A percentile compares a stretch with the other conserved stretches of the same genome.
phyloP scores from a whole-genome alignment of 2,113 vertebrate genomes.

The Nothoprocta perdicaria region DNA sequence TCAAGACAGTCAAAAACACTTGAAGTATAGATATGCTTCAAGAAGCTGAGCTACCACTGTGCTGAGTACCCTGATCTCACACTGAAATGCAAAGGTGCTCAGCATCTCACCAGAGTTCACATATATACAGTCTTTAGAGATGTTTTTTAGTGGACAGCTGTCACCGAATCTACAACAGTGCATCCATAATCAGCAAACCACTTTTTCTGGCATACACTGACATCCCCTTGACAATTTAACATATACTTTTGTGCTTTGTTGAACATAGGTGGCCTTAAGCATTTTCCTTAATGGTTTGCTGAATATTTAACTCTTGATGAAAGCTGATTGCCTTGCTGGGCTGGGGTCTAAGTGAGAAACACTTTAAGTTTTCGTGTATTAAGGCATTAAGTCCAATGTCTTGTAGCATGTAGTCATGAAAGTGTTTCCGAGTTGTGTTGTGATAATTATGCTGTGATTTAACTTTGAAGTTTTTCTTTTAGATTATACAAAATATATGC shows the following conservation, averaged over 20 bases:
- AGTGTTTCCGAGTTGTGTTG: neutral
- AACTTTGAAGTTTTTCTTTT: neutral
- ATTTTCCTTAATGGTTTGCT: neutral
- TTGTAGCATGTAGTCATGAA: neutral
- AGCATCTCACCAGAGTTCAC: neutral
- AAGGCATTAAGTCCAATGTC: neutral
- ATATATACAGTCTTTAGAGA: fast-evolving
- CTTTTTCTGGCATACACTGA: neutral
- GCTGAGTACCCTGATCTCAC: neutral
- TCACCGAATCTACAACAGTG: neutral
- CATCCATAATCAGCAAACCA: neutral
- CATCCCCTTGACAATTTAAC: neutral
- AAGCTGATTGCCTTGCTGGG: neutral
- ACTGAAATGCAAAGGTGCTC: neutral
- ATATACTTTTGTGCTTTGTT: slow-evolving; percentile 18
- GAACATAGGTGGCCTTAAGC: neutral
- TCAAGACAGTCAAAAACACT: neutral
- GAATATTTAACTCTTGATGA: neutral
- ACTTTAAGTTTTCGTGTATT: neutral
- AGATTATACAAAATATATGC: neutral
- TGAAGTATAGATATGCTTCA: neutral
- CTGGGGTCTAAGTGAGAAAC: neutral
- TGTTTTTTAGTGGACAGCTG: neutral
- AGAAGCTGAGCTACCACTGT: neutral
- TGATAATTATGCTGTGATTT: neutral